Evolutionary conservation across 2,797 vertebrate genomes (phyloP), one percentile per base, ranked within the genome.

Genomic region (Poeciliopsis presidionis): DNA sequence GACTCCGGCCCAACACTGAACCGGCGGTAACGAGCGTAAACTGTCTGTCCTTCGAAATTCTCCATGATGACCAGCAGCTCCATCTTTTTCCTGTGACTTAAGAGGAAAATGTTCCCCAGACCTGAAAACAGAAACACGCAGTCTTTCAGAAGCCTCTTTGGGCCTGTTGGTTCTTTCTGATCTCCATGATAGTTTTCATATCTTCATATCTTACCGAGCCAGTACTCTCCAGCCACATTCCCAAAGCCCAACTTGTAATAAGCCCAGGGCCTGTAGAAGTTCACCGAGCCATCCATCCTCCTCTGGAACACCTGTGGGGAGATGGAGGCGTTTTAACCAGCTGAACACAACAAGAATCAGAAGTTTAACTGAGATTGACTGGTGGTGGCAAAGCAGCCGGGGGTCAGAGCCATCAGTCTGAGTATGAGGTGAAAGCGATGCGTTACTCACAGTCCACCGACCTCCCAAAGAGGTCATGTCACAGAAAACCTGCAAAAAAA

Each of bases 251-350:
- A 12, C 46, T 76, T 76, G n/a, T 76, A 76, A 28, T 53, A 11
- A 7, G 18, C 39, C 43, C 43, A 78, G 7, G 69, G 69, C 43
- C 69, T 72, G 76, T 78, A 78, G 76, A 78, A 78, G 70, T 78
- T 78, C 43, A 78, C 76, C 0, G 69, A 72, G 43, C 69, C 76
- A 39, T 78, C 76, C 43, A 72, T 72, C 69, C 76, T 59, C 69
- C 76, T 72, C 55, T 78, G 76, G 76, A 78, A 72, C 3, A 78
- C 53, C 76, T 76, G 75, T 0, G 63, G 49, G n/a, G 22, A 11
- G 36, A 22, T 2, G 20, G 36, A 67, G 8, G 36, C 11, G 4
- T 39, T 67, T 41, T 41, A 67, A 5, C 36, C 63, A 67, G 36
- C 63, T 25, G 36, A 33, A 41, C 46, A 41, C 43, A 49, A 33